A percentile compares a stretch with the other conserved stretches of the same genome.
These are phyloP conservation scores for Rhagonycha lutea DNA, from an alignment of 2,888 invertebrate genomes.

Conservation along the genomic window DNA sequence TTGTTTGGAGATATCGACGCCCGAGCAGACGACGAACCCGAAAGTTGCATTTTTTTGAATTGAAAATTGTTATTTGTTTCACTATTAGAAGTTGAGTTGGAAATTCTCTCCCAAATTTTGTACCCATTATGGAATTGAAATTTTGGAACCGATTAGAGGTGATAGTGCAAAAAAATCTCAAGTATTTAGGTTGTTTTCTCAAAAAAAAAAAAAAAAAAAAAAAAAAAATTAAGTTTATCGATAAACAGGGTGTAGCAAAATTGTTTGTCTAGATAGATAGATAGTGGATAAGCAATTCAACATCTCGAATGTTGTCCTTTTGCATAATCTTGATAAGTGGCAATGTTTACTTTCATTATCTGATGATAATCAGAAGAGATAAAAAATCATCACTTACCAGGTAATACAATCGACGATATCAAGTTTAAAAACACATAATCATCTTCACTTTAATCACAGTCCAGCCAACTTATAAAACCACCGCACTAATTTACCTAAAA, in stretches of 20 bases:
- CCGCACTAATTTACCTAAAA: slow-evolving; percentile 30
- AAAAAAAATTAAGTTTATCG: neutral
- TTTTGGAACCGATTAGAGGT: neutral
- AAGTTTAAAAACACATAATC: slow-evolving; percentile 6
- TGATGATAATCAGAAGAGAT: neutral
- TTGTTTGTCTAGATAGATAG: neutral
- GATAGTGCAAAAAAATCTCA: neutral
- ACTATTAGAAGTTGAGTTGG: neutral
- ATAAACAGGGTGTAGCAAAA: neutral
- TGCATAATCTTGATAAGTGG: neutral
- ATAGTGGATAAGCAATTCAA: neutral
- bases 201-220: too few species aligned
- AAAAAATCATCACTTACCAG: slow-evolving; percentile 1
- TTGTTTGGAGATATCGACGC: slow-evolving; percentile 22
- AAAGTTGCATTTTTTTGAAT: neutral
- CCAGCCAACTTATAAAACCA: slow-evolving; percentile 27
- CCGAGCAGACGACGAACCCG: slow-evolving; percentile 23
- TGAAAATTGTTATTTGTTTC: neutral
- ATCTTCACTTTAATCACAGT: slow-evolving; percentile 38
- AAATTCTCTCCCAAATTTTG: neutral
- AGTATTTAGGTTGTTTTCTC: neutral
- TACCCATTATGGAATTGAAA: neutral
- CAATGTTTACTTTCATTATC: neutral
- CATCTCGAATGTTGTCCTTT: neutral
- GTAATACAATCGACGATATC: neutral